Conservation (phyloP, 2,888 invertebrate genomes). For the Macrosiphum euphorbiae region DNA sequence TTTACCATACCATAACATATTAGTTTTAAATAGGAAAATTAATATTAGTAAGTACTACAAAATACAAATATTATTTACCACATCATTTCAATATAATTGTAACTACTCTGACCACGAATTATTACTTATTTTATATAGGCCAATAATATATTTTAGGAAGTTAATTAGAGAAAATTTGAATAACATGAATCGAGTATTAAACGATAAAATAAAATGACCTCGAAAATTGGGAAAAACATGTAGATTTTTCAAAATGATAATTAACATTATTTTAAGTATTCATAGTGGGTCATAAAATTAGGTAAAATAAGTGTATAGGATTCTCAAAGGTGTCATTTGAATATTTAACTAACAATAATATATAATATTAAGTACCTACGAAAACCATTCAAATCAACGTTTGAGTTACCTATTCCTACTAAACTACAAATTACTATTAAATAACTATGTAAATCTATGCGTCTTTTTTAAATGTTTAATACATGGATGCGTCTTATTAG, state of each 20-base stretch:
- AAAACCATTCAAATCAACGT: background rate
- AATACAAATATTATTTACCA: background rate
- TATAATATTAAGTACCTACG: background rate
- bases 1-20: background rate
- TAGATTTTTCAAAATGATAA: slow-evolving; percentile 13
- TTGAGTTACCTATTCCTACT: background rate
- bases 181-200: background rate
- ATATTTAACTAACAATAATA: background rate
- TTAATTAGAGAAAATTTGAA: background rate
- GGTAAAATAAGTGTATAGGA: background rate
- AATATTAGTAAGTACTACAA: background rate
- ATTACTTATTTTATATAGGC: background rate
- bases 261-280: background rate
- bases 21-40: background rate
- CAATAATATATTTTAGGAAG: background rate
- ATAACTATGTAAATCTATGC: background rate
- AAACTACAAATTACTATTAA: background rate
- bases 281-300: background rate
- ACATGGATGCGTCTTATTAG: background rate
- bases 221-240: background rate
- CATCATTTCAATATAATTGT: background rate
- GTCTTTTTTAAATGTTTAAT: background rate
- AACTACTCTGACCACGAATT: background rate
- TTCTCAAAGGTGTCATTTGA: background rate
- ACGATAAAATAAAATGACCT: background rate